Base-by-base conservation (phyloP, 2,113 vertebrate species). In the Amazona vittata region DNA sequence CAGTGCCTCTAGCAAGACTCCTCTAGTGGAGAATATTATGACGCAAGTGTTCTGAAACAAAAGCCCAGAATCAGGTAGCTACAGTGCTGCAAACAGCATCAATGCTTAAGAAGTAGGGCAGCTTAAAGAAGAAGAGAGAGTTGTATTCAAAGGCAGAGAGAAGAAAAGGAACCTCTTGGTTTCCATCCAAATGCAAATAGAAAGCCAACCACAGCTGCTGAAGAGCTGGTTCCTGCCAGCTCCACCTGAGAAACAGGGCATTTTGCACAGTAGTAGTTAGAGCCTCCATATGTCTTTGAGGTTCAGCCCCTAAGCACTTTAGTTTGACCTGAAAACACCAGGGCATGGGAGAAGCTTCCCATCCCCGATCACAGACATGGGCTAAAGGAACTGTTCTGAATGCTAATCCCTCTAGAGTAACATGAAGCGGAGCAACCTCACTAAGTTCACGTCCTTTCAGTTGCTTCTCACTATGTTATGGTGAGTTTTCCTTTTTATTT, bases 171-270 rank as follows among this genome's bases (percentile, higher is more conserved):
- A 59, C 18, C 63, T 62, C 70, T 94, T 96, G 94, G 91, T 85
- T 91, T 96, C 78, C 79, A 68, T 95, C 90, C 96, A 95, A 86
- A 96, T 95, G 96, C 94, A 96, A 96, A 96, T 63, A 70, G 83
- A 87, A 94, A 93, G 53, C 44, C 83, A 80, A 37, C 0, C 2
- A 9, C 46, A 25, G 15, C 81, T 93, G 89, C 94, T 83, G 95
- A 96, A 87, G 89, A 92, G 95, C 95, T 94, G 94, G 96, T 96
- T 94, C 86, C 81, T 94, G 91, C 89, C 70, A 94, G 93, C 91
- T 90, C 81, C 81, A 95, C 91, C 94, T 95, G 91, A 96, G 91
- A 90, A 95, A 33, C 86, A 68, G 69, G 83, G 78, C 76, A 65
- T 77, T 89, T 69, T 60, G 43, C 77, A 89, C 92, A 73, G 81